Conservation (phyloP, 1,140 invertebrate genomes). For the Caenorhabditis tropicalis region DNA sequence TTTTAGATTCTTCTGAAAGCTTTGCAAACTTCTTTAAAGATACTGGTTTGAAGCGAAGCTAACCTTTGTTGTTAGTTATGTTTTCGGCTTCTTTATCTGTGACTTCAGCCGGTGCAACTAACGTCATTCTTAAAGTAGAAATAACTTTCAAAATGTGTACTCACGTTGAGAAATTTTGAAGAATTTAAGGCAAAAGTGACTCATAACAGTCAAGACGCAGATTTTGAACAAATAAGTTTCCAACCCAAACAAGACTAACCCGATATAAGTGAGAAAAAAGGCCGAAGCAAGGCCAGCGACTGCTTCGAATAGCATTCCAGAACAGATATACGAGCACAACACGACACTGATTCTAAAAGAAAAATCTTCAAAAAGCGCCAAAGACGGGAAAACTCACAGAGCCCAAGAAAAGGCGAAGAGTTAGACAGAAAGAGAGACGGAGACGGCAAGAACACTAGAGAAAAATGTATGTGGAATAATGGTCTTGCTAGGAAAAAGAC, state of each 20-base stretch:
- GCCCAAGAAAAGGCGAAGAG: background rate
- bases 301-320: background rate
- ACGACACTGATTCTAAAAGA: background rate
- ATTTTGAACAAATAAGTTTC: no score
- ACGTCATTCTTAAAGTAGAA: background rate
- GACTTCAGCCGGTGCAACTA: constrained; percentile 5
- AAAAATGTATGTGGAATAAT: constrained; percentile 33
- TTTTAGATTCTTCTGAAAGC: constrained; percentile 23
- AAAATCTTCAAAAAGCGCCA: constrained; percentile 3
- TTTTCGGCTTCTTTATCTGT: constrained; percentile 19
- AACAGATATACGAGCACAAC: background rate
- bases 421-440: background rate
- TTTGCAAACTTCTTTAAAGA: background rate
- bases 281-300: constrained; percentile 10
- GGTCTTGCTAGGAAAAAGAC: constrained; percentile 39
- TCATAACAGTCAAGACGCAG: no score
- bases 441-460: background rate
- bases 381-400: background rate
- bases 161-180: background rate
- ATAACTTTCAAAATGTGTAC: background rate
- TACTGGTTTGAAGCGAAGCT: background rate
- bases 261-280: background rate
- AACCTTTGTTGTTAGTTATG: constrained; percentile 19
- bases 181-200: no score
- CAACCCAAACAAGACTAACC: background rate